A percentile compares a stretch with the other conserved stretches of the same genome.
Conservation (phyloP, 2,113 vertebrate genomes). For the Saccopteryx leptura region DNA sequence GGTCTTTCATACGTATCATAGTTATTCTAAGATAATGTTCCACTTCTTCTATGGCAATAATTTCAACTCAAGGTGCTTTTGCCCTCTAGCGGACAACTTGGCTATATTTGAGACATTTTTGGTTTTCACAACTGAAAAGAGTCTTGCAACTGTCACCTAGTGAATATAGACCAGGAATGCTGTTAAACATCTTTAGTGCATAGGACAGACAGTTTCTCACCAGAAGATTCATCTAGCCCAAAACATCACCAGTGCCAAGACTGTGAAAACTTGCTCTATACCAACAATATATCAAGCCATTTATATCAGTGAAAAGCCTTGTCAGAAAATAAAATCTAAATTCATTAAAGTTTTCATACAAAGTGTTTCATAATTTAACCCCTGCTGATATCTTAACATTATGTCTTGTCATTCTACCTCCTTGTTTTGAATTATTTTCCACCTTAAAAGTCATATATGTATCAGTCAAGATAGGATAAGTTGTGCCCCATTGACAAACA, state of each 20-base stretch:
- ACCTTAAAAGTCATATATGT: background rate
- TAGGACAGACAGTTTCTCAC: background rate
- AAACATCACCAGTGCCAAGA: background rate
- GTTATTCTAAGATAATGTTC: background rate
- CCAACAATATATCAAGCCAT: background rate
- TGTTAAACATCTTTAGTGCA: background rate
- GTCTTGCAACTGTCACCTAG: background rate
- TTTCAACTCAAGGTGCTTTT: background rate
- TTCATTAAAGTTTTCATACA: background rate
- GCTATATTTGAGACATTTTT: background rate
- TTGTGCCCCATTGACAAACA: background rate
- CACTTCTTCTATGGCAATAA: background rate
- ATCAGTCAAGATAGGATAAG: background rate
- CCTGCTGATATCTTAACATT: background rate
- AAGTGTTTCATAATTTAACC: background rate
- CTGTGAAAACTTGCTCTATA: background rate
- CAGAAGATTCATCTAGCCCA: background rate
- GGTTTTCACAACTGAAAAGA: background rate
- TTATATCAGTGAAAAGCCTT: background rate
- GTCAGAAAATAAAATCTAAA: background rate
- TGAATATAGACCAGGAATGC: accelerated
- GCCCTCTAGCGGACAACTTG: background rate
- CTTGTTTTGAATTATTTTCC: background rate
- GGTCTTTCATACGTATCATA: background rate
- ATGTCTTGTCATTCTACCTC: background rate